Base-by-base conservation (phyloP, 2,113 vertebrate genomes). In the Pollachius pollachius region DNA sequence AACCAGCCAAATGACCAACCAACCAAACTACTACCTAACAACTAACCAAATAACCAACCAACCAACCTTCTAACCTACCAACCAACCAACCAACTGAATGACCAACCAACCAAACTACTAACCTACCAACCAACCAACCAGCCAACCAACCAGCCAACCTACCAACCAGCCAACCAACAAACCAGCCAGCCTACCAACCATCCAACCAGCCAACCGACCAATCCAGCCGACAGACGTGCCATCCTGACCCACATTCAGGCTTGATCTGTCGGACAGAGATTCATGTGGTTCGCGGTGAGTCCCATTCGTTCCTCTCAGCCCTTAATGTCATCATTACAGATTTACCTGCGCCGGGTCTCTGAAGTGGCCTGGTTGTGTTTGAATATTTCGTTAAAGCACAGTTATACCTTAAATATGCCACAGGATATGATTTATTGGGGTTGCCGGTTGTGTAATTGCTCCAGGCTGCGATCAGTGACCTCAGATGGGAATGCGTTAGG, bases 341-440 rank as follows among this genome's bases (percentile, higher is more conserved):
- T 79, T 79, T 80, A 85, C 85, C 85, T 84, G 77, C 74, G 70
- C 68, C 65, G 30, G 3, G 68, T 68, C 64, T 70, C 72, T 68
- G 34, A 71, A 64, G 77, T 70, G 57, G 64, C 34, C 52, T 30
- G 64, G 65, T 67, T 16, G 63, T 81, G 83, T 88, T 85, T 87
- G 71, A 87, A 89, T 88, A 78, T 89, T 88, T 88, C 87, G 89
- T 90, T 83, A 86, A 74, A 63, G 73, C 69, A 81, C 79, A 71
- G 80, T 88, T 84, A 85, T 81, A 73, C 71, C 71, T 85, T 58
- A 68, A 71, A 62, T 65, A 62, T 80, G 84, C 77, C 79, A 60
- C 15, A 25, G 71, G 68, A 76, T 72, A 62, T 82, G 86, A 90
- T 79, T 88, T 70, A 88, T 87, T 74, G 69, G 52, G 74, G 76